These are phyloP conservation scores for Drosophila maculinotata DNA, from an alignment of 2,888 invertebrate genomes.

Conservation along the genomic window DNA sequence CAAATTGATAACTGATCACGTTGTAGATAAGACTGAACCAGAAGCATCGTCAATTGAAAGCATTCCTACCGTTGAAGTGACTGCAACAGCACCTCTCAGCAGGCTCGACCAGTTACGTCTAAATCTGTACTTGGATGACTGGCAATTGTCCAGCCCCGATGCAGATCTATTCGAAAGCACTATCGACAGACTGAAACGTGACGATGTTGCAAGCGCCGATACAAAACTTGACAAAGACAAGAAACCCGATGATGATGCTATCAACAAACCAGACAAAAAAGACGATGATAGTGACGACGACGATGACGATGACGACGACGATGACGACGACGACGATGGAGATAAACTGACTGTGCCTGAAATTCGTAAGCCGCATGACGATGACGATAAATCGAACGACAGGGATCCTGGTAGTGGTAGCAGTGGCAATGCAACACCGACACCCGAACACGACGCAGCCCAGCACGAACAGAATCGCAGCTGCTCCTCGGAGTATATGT, in stretches of 20 bases:
- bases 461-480: slow-evolving; percentile 67
- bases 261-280: slow-evolving; percentile 82
- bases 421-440: slow-evolving; percentile 85
- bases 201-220: slow-evolving; percentile 44
- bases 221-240: slow-evolving; percentile 64
- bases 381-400: slow-evolving; percentile 87
- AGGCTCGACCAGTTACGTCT: slow-evolving; percentile 58
- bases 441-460: slow-evolving; percentile 68
- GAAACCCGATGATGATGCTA: slow-evolving; percentile 60
- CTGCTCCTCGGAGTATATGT: slow-evolving; percentile 88
- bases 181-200: slow-evolving; percentile 53
- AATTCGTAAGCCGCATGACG: slow-evolving; percentile 80
- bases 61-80: slow-evolving; percentile 65
- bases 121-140: slow-evolving; percentile 76
- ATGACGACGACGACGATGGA: slow-evolving; percentile 84
- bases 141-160: slow-evolving; percentile 60
- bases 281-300: slow-evolving; percentile 85
- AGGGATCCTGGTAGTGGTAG: slow-evolving; percentile 88
- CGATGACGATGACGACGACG: slow-evolving; percentile 87
- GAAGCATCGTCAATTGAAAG: slow-evolving; percentile 65
- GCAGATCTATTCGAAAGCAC: slow-evolving; percentile 47
- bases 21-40: slow-evolving; percentile 77
- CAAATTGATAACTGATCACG: slow-evolving; percentile 56
- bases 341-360: slow-evolving; percentile 79
- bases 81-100: slow-evolving; percentile 25